Evolutionary conservation across 2,797 vertebrate genomes (phyloP).

Genomic region (Ambastaia sidthimunki): DNA sequence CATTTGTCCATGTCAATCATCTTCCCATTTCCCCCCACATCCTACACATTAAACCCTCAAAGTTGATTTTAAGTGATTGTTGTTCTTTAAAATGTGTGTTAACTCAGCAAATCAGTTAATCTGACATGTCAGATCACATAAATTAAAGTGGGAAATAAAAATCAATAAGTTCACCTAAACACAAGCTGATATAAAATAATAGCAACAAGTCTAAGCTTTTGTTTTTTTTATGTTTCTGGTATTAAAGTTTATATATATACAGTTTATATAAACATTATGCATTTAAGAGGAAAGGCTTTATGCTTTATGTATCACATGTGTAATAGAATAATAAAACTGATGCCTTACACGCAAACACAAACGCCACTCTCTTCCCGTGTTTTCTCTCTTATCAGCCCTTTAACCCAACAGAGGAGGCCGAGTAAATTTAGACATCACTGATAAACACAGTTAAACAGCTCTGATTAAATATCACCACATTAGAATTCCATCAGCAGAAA

Average conservation of each 20-base stretch:
- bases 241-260: not conserved
- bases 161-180: not conserved
- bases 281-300: too few species aligned
- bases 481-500: conserved; percentile 19
- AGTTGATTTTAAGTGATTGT: too few species aligned
- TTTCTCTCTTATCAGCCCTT: conserved; percentile 53
- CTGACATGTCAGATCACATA: too few species aligned
- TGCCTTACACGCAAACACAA: not conserved
- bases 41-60: conserved; percentile 43
- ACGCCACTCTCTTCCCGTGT: not conserved
- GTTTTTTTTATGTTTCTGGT: not conserved
- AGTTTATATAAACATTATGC: too few species aligned
- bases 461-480: conserved; percentile 19
- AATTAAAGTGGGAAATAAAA: too few species aligned
- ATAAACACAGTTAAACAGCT: conserved; percentile 30
- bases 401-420: conserved; percentile 38
- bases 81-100: too few species aligned
- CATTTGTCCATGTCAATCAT: conserved; percentile 77
- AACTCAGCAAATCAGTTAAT: too few species aligned
- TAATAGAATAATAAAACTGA: not conserved
- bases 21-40: conserved; percentile 10
- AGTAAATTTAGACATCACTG: conserved; percentile 42
- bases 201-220: not conserved
- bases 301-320: not conserved
- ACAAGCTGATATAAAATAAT: not conserved